Percentiles rank a stretch among this genome's conserved stretches.
Conservation (phyloP, 2,888 invertebrate species). For the Andrena fulva region DNA sequence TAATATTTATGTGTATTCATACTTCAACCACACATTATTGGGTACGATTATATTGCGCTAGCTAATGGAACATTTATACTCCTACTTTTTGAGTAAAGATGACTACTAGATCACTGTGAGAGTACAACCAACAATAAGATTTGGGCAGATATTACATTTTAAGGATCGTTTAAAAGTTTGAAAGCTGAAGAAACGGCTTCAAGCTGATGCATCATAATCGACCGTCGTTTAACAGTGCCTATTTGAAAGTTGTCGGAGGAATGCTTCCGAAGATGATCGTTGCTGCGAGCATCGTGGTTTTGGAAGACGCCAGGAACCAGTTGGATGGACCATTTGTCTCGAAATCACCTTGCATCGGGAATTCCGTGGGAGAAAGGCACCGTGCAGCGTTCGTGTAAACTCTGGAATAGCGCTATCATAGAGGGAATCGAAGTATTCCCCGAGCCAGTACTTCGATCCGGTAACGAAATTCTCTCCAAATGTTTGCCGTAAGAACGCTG, state of each 20-base stretch:
- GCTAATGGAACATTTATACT: no score
- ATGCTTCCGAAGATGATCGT: conserved; percentile 16
- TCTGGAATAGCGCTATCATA: conserved; percentile 40
- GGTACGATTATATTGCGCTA: no score
- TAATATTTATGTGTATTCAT: no score
- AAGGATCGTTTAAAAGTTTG: no score
- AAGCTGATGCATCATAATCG: not conserved
- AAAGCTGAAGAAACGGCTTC: not conserved
- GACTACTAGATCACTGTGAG: no score
- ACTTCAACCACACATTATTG: no score
- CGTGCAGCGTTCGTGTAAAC: conserved; percentile 28
- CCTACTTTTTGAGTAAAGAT: no score
- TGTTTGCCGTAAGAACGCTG: conserved; percentile 46
- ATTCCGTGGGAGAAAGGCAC: conserved; percentile 4
- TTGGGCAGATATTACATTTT: no score
- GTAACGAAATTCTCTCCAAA: conserved; percentile 45
- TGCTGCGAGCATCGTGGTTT: not conserved
- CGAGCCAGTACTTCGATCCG: conserved; percentile 34
- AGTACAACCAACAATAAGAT: no score
- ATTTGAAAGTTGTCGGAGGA: conserved; percentile 10
- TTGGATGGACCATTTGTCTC: conserved; percentile 16
- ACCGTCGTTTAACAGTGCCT: not conserved
- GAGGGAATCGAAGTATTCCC: conserved; percentile 40
- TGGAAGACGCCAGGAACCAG: not conserved
- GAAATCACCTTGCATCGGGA: conserved; percentile 26